These are phyloP conservation scores for Fregata magnificens DNA, from an alignment of 2,113 vertebrate species.

Conservation along the genomic window DNA sequence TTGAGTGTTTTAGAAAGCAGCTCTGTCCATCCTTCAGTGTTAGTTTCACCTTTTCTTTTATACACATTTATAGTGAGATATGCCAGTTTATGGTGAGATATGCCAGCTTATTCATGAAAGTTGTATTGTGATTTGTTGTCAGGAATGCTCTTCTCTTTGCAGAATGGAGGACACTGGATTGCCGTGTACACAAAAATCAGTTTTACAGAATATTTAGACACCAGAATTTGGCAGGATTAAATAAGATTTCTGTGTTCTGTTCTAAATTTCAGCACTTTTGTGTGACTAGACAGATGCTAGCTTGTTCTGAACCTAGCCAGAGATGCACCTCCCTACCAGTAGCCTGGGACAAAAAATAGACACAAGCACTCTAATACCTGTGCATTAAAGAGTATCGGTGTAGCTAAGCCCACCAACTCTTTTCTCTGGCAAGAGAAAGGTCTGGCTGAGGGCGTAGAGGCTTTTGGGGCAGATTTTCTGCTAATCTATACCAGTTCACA, in stretches of 20 bases:
- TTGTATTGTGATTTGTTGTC: background rate
- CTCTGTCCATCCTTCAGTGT: background rate
- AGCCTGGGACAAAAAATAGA: background rate
- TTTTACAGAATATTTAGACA: background rate
- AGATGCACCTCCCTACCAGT: background rate
- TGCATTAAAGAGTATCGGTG: background rate
- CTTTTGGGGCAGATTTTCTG: background rate
- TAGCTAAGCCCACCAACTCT: background rate
- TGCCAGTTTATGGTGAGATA: background rate
- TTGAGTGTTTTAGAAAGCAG: background rate
- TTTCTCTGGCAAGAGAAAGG: background rate
- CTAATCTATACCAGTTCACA: background rate
- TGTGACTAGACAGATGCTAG: background rate
- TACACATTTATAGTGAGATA: background rate
- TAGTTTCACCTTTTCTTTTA: background rate
- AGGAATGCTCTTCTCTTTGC: background rate
- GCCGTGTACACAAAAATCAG: rapidly evolving
- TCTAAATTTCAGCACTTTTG: background rate
- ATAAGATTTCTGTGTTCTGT: background rate
- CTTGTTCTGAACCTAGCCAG: background rate
- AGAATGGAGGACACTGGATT: background rate
- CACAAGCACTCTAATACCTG: background rate
- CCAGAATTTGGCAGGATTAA: background rate
- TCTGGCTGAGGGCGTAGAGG: background rate
- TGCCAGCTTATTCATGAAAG: background rate